Evolutionary conservation across 2,113 vertebrate genomes (phyloP), one percentile per base, ranked within the genome.

Genomic region (Raja brachyura): DNA sequence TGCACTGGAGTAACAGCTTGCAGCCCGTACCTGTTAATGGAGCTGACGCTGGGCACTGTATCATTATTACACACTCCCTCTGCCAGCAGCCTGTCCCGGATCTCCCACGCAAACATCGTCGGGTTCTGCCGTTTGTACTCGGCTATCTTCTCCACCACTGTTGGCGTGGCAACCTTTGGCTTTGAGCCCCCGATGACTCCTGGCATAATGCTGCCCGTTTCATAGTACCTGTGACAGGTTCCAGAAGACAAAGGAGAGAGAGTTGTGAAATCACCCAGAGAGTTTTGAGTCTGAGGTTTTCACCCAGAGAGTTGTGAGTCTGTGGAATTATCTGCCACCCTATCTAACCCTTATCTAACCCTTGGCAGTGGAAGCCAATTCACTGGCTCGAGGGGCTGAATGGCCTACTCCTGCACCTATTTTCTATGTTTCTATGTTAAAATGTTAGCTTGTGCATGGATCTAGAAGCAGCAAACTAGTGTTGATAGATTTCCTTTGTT

Each of bases 91-190:
- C 98, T 94, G 95, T 98, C 98, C 73, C 98, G 94, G 94, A 98
- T 98, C 95, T 98, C 98, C 98, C 98, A 98, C 25, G 98, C 98
- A 8, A 98, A 98, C 98, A 98, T 98, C 93, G 98, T 98, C 8
- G 98, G 98, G 93, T 98, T 98, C 94, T 98, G 97, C 20, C 97
- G 95, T 94, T 98, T 98, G 94, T 98, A 98, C 39, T 98, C 97
- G 0, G 97, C 97, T 2, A 98, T 98, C 95, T 98, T 98, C 93
- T 98, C 97, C 94, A 98, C 98, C 90, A 98, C 98, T 93, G 98
- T 98, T 0, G 98, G 98, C 4, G 98, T 98, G 93, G 98, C 98
- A 94, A 98, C 97, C 94, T 98, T 98, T 66, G 98, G 98, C 95
- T 98, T 98, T 20, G 98, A 98, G 93, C 98, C 97, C 0, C 98